phyloP scores from a whole-genome alignment of 2,888 invertebrate species.

The Tiphia femorata region DNA sequence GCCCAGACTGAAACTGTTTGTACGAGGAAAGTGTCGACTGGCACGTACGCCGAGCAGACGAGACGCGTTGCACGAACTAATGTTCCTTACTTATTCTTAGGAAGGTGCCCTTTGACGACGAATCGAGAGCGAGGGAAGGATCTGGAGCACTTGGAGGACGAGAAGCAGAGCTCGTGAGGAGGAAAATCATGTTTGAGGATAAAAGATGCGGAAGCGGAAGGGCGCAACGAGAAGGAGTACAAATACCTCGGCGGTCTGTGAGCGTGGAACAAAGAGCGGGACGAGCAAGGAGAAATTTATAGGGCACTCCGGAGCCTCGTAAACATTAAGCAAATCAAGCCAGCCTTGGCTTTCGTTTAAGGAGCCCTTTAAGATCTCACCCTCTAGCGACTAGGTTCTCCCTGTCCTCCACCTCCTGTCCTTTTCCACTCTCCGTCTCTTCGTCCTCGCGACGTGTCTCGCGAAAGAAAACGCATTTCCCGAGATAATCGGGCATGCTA shows the following conservation, averaged over 20 bases:
- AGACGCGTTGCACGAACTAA: too few relatives aligned
- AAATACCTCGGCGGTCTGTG: background rate
- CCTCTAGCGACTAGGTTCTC: background rate
- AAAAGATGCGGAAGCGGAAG: background rate
- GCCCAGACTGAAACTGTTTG: too few relatives aligned
- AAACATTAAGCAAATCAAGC: constrained; percentile 25
- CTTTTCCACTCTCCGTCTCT: constrained; percentile 23
- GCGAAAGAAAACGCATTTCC: constrained; percentile 60
- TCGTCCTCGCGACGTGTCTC: constrained; percentile 28
- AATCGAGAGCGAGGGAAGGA: too few relatives aligned
- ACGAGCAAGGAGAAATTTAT: constrained; percentile 22
- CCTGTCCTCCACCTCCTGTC: background rate
- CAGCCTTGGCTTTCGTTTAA: constrained; percentile 23
- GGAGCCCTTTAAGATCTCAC: background rate
- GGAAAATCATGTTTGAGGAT: constrained; percentile 2
- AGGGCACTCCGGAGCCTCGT: constrained; percentile 16
- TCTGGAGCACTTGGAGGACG: too few relatives aligned
- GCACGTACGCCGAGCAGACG: too few relatives aligned
- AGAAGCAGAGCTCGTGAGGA: background rate
- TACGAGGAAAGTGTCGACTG: too few relatives aligned
- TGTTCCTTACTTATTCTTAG: too few relatives aligned
- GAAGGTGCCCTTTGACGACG: too few relatives aligned
- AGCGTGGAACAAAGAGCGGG: constrained; percentile 2
- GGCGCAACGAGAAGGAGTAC: background rate
- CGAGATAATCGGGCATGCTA: constrained; percentile 61